Evolutionary conservation across 2,888 invertebrate genomes (phyloP), one percentile per base, ranked within the genome.

Genomic region (Megastigmus dorsalis): DNA sequence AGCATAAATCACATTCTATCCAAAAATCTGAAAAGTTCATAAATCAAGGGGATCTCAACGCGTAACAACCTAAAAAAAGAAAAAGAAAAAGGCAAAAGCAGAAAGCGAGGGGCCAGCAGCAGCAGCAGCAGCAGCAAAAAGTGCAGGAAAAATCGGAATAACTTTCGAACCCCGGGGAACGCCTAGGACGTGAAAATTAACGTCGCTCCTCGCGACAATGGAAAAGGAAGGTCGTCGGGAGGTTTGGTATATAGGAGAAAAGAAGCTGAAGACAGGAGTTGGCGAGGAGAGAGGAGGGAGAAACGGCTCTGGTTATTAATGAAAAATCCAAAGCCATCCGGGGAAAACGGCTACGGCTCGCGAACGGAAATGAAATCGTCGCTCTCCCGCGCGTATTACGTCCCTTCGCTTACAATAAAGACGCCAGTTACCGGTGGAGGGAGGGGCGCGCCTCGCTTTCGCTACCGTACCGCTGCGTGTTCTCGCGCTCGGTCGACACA

Each of bases 311-410:
- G 41, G 30, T 57, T 72, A 72, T 72, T 72, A 72, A 72, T 72
- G 59, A 72, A 72, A 65, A 72, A 66, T 57, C 65, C 50, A 20
- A 45, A 63, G 48, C 26, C 65, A 38, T 20, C 26, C 54, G 65
- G 41, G 15, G 41, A 28, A n/a, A n/a, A n/a, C n/a, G n/a, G n/a
- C n/a, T n/a, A n/a, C n/a, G n/a, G 41, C 3, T 13, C 38, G n/a
- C 38, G 41, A 48, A 48, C 71, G 72, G 72, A 72, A 72, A 72
- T 72, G 72, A 72, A 72, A 72, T 72, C 57, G 72, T 66, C 72
- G 45, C 57, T 20, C 33, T 30, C 33, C 3, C n/a, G n/a, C n/a
- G n/a, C n/a, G n/a, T n/a, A n/a, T n/a, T n/a, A n/a, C n/a, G n/a
- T n/a, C n/a, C 41, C 38, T 20, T 41, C 20, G 28, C 48, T 55